Evolutionary conservation across 2,888 invertebrate genomes (phyloP), one percentile per base, ranked within the genome.

Genomic region (Hydriomena furcata): DNA sequence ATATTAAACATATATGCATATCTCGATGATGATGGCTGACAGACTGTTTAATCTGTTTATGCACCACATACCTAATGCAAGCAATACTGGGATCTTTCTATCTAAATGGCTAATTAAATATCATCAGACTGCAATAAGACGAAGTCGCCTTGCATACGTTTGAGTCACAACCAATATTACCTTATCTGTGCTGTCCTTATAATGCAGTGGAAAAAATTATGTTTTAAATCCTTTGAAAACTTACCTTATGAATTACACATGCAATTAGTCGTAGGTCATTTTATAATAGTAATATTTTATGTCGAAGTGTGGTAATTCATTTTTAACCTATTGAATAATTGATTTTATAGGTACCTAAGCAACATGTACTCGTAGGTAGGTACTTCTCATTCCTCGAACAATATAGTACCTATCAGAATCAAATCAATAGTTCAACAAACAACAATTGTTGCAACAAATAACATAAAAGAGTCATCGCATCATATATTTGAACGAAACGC

Each of bases 191-290:
- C 40, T 41, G 37, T 49, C 45, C 52, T 42, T 55, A 55, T 46
- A 51, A 52, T 54, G 44, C 30, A 43, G 12, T 42, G 52, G 52
- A 55, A 57, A 57, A 62, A 58, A 46, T 55, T 46, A 41, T 47
- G 23, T 20, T 48, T 42, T 21, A 25, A 45, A 38, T 49, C 38
- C 27, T 46, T 55, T 56, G 44, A 59, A 55, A 61, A 55, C 58
- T 43, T 52, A 58, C 47, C 62, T 73, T 65, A 76, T 79, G 75
- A 75, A 79, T 78, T 73, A 76, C 66, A 68, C 68, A 78, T 77
- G 73, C 68, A 76, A 79, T 79, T 77, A 79, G 67, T 36, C 40
- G 47, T 50, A 46, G 47, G 45, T 43, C 43, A 50, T 45, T 36
- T 17, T 27, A 44, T 51, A 41, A 55, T 27, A 49, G 49, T 35